These are phyloP conservation scores for Atethmia centrago DNA, from an alignment of 2,888 invertebrate species.

Conservation along the genomic window DNA sequence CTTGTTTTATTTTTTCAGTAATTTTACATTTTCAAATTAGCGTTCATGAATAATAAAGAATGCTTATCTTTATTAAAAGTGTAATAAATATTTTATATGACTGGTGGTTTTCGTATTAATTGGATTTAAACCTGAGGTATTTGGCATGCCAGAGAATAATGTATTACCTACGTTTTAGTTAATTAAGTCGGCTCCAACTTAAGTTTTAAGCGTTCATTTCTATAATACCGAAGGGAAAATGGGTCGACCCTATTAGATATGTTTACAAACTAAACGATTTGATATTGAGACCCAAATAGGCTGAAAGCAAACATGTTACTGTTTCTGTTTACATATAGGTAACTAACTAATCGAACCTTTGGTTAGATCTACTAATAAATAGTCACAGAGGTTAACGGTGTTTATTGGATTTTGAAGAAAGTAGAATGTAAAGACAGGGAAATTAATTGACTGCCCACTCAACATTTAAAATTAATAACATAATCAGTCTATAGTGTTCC, in stretches of 20 bases:
- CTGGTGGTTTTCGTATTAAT: constrained; percentile 51
- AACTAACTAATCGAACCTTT: constrained; percentile 32
- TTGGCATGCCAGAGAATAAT: constrained; percentile 34
- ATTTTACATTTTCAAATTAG: constrained; percentile 44
- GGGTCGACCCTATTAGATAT: constrained; percentile 39
- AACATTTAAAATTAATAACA: neutral
- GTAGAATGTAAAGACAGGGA: neutral
- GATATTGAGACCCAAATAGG: constrained; percentile 52
- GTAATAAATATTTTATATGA: constrained; percentile 41
- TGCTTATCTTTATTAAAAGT: constrained; percentile 32
- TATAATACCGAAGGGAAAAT: constrained; percentile 50
- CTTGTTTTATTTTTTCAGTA: constrained; percentile 26
- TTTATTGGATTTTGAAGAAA: neutral
- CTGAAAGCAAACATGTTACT: constrained; percentile 47
- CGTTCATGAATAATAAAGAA: constrained; percentile 30
- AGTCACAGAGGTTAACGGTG: neutral
- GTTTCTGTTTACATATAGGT: constrained; percentile 54
- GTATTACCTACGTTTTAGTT: constrained; percentile 46
- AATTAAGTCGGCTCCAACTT: constrained; percentile 57
- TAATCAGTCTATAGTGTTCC: no score
- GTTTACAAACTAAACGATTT: constrained; percentile 52
- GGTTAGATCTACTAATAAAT: constrained; percentile 35
- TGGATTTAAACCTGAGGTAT: constrained; percentile 47
- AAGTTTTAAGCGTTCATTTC: constrained; percentile 56
- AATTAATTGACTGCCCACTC: neutral